A percentile compares a stretch with the other conserved stretches of the same genome.
Evolutionary conservation across 2,113 vertebrate genomes (phyloP).

Genomic region (Micronycteris hirsuta): DNA sequence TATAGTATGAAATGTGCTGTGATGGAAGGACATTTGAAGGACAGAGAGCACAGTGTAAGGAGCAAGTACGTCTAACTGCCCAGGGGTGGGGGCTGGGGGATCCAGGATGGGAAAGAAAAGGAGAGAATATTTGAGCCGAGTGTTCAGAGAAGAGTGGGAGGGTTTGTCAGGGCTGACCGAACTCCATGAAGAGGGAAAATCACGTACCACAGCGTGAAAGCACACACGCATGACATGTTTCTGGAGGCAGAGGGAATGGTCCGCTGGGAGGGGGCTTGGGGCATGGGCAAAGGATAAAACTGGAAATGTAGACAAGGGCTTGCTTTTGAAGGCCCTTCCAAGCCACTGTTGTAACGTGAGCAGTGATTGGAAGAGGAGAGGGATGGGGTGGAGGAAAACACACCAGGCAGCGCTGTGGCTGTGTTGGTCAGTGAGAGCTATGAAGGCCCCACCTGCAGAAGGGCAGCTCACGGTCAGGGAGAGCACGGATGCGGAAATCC

Average conservation of each 20-base stretch:
- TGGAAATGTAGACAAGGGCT: neutral
- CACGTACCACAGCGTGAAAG: accelerated
- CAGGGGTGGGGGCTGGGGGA: neutral
- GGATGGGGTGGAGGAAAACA: neutral
- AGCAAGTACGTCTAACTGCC: neutral
- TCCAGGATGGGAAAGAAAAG: neutral
- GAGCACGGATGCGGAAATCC: accelerated
- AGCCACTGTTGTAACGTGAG: neutral
- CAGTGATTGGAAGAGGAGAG: neutral
- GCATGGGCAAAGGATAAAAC: neutral
- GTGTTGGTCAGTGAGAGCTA: neutral
- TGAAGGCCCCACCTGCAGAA: neutral
- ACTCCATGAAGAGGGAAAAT: neutral
- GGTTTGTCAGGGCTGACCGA: neutral
- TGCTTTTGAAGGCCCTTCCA: neutral
- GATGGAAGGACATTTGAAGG: neutral
- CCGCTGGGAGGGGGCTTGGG: accelerated
- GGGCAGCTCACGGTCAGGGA: neutral
- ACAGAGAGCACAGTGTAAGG: neutral
- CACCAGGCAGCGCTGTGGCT: too few relatives aligned
- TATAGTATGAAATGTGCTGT: neutral
- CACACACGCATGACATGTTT: accelerated
- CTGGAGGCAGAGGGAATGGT: neutral
- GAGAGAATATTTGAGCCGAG: neutral
- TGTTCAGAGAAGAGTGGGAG: neutral